Percentiles rank a stretch among this genome's conserved stretches.
Conservation (phyloP, 1,140 invertebrate genomes). For the Tenebrio molitor region DNA sequence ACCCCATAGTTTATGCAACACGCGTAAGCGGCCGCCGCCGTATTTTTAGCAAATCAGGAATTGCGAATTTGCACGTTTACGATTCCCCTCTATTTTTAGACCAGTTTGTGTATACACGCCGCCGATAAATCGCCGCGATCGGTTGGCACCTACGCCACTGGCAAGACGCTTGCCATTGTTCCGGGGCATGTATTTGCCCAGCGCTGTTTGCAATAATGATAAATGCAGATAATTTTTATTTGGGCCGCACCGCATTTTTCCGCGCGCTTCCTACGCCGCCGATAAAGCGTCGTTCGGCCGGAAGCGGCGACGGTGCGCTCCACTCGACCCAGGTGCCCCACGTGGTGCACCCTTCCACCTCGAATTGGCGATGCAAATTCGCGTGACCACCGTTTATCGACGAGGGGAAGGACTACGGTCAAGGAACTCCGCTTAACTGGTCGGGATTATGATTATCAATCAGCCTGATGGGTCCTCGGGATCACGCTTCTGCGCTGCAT, state of each 20-base stretch:
- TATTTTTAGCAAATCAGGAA: conserved; percentile 18
- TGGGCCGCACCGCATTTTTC: not conserved
- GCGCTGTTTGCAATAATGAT: conserved; percentile 11
- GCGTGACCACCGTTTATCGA: conserved; percentile 17
- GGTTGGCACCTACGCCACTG: conserved; percentile 1
- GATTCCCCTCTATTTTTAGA: conserved; percentile 19
- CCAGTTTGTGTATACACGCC: not conserved
- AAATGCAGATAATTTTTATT: conserved; percentile 13
- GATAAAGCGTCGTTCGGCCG: too few relatives aligned
- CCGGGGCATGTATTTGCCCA: too few relatives aligned
- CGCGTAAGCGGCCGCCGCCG: too few relatives aligned
- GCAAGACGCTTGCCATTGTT: not conserved
- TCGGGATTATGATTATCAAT: conserved; percentile 38
- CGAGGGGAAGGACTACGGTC: conserved; percentile 6
- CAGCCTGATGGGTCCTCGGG: conserved; percentile 21
- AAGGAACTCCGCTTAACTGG: conserved; percentile 18
- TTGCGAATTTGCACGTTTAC: conserved; percentile 7
- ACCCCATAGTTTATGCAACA: conserved; percentile 1
- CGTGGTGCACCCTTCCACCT: too few relatives aligned
- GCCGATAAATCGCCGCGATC: not conserved
- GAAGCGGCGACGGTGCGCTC: too few relatives aligned
- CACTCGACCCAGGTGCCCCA: too few relatives aligned
- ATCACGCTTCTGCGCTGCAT: conserved; percentile 20
- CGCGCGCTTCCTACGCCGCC: too few relatives aligned
- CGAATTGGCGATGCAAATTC: conserved; percentile 10